phyloP scores from a whole-genome alignment of 1,140 invertebrate species.

The Drosophila takahashii region DNA sequence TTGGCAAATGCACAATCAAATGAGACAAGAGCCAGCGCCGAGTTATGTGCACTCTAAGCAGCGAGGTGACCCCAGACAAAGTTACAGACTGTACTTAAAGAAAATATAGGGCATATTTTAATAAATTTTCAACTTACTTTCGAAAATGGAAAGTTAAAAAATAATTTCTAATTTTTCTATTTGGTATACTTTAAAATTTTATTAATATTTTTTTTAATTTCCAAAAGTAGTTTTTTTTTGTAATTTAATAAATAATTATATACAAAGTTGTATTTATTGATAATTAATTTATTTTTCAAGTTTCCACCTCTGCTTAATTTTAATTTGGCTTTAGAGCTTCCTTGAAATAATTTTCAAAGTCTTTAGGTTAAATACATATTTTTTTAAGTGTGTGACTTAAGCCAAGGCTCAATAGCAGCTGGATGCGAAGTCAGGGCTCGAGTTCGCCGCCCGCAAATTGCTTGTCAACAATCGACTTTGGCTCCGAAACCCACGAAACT shows the following conservation, averaged over 20 bases:
- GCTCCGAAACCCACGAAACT: conserved; percentile 15
- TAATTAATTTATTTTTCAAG: too few relatives aligned
- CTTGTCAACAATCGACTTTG: conserved; percentile 74
- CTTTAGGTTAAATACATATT: background rate
- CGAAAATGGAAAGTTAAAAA: too few relatives aligned
- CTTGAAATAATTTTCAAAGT: too few relatives aligned
- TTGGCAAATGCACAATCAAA: conserved; percentile 78
- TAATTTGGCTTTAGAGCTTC: too few relatives aligned
- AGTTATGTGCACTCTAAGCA: conserved; percentile 73
- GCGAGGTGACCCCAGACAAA: conserved; percentile 65
- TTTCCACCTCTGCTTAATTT: too few relatives aligned
- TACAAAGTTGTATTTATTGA: too few relatives aligned
- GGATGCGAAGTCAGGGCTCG: conserved; percentile 40
- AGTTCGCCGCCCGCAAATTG: conserved; percentile 63
- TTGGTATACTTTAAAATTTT: too few relatives aligned
- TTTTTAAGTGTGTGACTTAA: conserved; percentile 10
- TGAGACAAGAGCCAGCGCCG: conserved; percentile 62
- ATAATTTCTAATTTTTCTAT: too few relatives aligned
- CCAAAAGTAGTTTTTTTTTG: too few relatives aligned
- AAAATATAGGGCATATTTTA: background rate
- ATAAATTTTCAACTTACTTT: too few relatives aligned
- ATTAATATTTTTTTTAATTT: too few relatives aligned
- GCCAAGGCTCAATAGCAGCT: conserved; percentile 31
- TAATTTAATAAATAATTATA: too few relatives aligned
- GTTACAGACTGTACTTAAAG: conserved; percentile 28